Percentiles rank a stretch among this genome's conserved stretches.
These are phyloP conservation scores for Dipodomys stephensi DNA, from an alignment of 2,113 vertebrate genomes.

Conservation along the genomic window DNA sequence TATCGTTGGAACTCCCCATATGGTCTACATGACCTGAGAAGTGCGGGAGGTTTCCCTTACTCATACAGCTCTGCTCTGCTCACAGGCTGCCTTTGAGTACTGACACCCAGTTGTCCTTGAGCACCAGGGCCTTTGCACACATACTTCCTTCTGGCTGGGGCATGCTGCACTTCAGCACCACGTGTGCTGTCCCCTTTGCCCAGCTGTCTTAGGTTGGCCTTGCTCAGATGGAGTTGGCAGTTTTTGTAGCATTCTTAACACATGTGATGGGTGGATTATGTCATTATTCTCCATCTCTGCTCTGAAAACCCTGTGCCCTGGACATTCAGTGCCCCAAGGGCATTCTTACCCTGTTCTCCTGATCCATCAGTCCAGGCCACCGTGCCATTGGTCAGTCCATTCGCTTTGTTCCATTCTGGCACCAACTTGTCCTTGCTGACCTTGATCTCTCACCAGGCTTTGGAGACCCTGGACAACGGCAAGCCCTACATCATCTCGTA, in stretches of 20 bases:
- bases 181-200: not conserved
- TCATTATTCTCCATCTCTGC: not conserved
- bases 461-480: slow-evolving; percentile 98
- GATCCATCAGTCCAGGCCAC: not conserved
- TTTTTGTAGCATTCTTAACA: not conserved
- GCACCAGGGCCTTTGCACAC: not conserved
- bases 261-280: accelerated
- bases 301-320: not conserved
- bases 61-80: not conserved
- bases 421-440: not conserved
- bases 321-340: not conserved
- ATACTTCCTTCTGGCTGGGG: not conserved
- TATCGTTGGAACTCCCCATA: not conserved
- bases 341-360: not conserved
- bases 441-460: slow-evolving; percentile 84
- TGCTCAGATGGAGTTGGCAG: not conserved
- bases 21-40: not conserved
- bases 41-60: not conserved
- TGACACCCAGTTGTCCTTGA: not conserved
- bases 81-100: not conserved
- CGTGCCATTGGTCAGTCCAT: accelerated
- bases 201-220: not conserved
- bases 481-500: slow-evolving; percentile 94
- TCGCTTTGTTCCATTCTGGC: not conserved
- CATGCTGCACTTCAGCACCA: not conserved